Percentiles rank a stretch among this genome's conserved stretches.
Evolutionary conservation across 2,888 invertebrate genomes (phyloP).

Genomic region (Augiades crinisus): DNA sequence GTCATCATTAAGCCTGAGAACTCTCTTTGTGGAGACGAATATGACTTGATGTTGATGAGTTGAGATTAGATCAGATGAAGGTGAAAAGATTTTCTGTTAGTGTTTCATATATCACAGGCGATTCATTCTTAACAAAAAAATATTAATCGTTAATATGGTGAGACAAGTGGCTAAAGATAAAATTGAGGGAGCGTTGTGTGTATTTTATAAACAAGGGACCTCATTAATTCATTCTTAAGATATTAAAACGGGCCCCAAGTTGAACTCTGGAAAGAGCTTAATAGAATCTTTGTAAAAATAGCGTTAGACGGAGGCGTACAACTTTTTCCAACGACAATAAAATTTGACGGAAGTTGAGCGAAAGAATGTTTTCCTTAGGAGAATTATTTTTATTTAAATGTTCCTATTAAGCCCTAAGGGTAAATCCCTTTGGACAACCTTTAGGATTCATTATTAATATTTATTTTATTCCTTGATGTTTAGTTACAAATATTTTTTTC

Average conservation of each 20-base stretch:
- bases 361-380: background rate
- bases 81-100: too few species aligned
- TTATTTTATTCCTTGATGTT: too few species aligned
- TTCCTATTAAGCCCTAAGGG: background rate
- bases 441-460: too few species aligned
- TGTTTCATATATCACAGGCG: too few species aligned
- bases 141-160: too few species aligned
- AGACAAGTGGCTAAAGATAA: background rate
- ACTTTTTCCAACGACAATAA: background rate
- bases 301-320: background rate
- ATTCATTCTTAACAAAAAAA: too few species aligned
- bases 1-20: too few species aligned
- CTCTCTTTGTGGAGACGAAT: too few species aligned
- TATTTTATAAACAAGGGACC: conserved; percentile 15
- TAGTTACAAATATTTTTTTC: too few species aligned
- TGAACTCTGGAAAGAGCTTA: background rate
- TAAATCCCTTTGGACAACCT: too few species aligned
- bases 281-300: conserved; percentile 5
- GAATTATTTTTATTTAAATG: background rate
- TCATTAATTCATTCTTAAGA: conserved; percentile 13
- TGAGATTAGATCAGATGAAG: too few species aligned
- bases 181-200: background rate
- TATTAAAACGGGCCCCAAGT: conserved; percentile 1
- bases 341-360: background rate
- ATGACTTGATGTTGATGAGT: too few species aligned